A percentile compares a stretch with the other conserved stretches of the same genome.
These are phyloP conservation scores for Urocitellus parryii DNA, from an alignment of 2,113 vertebrate species.

Conservation along the genomic window DNA sequence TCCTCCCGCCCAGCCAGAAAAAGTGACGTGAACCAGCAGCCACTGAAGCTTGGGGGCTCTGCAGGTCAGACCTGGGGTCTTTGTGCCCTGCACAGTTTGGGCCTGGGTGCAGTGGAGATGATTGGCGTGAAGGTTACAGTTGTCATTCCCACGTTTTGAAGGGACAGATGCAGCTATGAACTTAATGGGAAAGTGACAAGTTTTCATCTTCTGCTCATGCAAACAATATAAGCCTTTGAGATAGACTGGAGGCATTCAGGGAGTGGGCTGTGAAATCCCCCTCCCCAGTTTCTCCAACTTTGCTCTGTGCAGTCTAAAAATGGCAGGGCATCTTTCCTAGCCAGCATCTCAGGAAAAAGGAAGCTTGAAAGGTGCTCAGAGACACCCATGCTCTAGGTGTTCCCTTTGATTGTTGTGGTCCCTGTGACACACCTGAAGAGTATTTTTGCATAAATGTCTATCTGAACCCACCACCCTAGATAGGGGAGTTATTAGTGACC, in stretches of 20 bases:
- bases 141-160: conserved; percentile 75
- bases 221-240: conserved; percentile 68
- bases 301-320: not conserved
- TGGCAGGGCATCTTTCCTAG: not conserved
- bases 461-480: conserved; percentile 55
- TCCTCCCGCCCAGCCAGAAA: conserved; percentile 56
- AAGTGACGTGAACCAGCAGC: conserved; percentile 62
- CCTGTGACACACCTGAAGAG: conserved; percentile 64
- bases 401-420: conserved; percentile 29
- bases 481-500: conserved; percentile 83
- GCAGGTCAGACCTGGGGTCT: conserved; percentile 68
- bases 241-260: not conserved
- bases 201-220: conserved; percentile 69
- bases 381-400: conserved; percentile 7
- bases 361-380: conserved; percentile 42
- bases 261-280: conserved; percentile 26
- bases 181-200: conserved; percentile 71
- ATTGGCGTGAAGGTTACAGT: conserved; percentile 75
- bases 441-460: not conserved
- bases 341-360: not conserved
- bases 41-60: conserved; percentile 54
- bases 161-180: conserved; percentile 2
- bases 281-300: conserved; percentile 2
- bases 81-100: conserved; percentile 62
- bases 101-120: conserved; percentile 53